Conservation (phyloP, 2,797 vertebrate species). For the Gymnothorax reevesii region DNA sequence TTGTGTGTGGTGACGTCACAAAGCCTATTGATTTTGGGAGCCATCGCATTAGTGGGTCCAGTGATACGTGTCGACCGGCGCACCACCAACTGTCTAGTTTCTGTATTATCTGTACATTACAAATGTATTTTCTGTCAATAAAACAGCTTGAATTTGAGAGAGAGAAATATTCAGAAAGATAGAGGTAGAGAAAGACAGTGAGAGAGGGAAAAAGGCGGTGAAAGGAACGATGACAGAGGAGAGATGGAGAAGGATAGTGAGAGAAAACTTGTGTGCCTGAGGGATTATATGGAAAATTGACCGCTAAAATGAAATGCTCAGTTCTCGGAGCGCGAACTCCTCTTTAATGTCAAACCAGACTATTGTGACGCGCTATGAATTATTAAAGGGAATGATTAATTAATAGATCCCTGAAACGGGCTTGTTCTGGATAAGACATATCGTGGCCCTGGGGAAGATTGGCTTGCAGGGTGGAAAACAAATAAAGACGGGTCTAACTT, state of each 20-base stretch:
- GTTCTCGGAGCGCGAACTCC: conserved; percentile 48
- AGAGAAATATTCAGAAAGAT: neutral
- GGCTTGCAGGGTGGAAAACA: conserved; percentile 22
- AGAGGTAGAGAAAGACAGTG: neutral
- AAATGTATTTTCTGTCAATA: too few relatives aligned
- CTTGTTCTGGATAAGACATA: conserved; percentile 47
- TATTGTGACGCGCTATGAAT: conserved; percentile 58
- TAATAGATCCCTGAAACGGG: conserved; percentile 56
- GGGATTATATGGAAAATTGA: neutral
- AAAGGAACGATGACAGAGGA: neutral
- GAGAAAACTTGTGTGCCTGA: neutral
- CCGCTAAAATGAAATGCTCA: conserved; percentile 18
- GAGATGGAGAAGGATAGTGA: conserved; percentile 12
- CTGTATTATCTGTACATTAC: too few relatives aligned
- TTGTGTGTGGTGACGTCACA: too few relatives aligned
- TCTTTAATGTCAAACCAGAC: conserved; percentile 39
- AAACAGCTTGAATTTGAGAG: neutral
- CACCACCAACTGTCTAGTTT: too few relatives aligned
- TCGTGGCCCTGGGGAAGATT: neutral
- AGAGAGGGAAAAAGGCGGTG: neutral
- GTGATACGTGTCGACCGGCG: too few relatives aligned
- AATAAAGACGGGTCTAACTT: conserved; percentile 1
- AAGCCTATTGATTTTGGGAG: too few relatives aligned
- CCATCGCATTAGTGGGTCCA: too few relatives aligned
- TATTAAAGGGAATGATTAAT: conserved; percentile 60